Base-by-base conservation (phyloP, 2,113 vertebrate genomes). In the Chionomys nivalis region DNA sequence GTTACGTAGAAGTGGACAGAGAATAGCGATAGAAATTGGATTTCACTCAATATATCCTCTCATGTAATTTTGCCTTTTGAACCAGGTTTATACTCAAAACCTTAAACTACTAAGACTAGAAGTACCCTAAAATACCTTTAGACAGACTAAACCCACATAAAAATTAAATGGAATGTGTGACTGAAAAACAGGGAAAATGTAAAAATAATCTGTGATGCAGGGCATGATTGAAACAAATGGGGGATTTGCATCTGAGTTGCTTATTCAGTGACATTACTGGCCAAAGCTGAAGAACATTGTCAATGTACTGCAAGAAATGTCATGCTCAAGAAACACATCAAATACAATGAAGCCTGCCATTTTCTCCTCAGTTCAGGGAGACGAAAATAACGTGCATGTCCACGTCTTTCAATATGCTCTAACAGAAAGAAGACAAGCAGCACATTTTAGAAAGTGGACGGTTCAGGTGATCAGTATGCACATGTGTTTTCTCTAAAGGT, bases 61-160 rank as follows among this genome's bases (percentile, higher is more conserved):
- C 63, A 85, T 13, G 73, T 42, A 94, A 70, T 78, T 93, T 66
- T 92, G 65, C 23, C 31, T 76, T 96, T 88, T 81, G 11, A 87
- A 55, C 21, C 26, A 88, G n/a, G 55, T 92, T 79, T 16, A 87
- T 72, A 87, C 33, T 72, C 17, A 93, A 89, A 93, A 94, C 76
- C 9, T 90, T 89, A 86, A 94, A 70, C 66, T 63, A 66, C 55
- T 79, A 95, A 90, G 31, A 21, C 88, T 47, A 83, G 28, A 1
- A 12, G 7, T 68, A 85, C 21, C 47, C 4, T 66, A 63, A 86
- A 92, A 82, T 31, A 36, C 72, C 52, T 52, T 73, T 83, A 96
- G 82, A 7, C 12, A 93, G n/a, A 86, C 55, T 78, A 94, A 95
- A 82, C 10, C 87, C 24, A 89, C 7, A 26, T 42, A 75, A 91